Evolutionary conservation across 2,113 vertebrate species (phyloP).

Genomic region (Mesembrinibis cayennensis): DNA sequence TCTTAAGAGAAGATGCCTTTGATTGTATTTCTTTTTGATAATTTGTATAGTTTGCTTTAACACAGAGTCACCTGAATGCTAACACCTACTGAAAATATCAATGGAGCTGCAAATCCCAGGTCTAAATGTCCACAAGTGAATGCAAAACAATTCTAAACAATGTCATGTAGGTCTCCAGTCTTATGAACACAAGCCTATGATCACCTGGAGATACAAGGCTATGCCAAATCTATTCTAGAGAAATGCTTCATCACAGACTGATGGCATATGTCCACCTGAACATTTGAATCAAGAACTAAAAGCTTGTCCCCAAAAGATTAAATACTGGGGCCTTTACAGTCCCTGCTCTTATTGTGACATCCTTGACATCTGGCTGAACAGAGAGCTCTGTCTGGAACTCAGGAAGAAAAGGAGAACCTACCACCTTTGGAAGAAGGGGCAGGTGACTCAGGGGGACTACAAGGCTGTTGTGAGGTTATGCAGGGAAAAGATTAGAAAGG

Average conservation of each 20-base stretch:
- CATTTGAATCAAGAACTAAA: background rate
- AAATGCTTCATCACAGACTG: background rate
- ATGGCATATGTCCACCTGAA: background rate
- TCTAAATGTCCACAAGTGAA: background rate
- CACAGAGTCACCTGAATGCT: background rate
- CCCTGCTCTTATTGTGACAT: background rate
- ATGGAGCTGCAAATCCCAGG: background rate
- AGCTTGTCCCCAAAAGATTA: background rate
- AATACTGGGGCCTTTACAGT: background rate
- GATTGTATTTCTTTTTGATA: background rate
- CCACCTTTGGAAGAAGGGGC: no score
- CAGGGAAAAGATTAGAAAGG: no score
- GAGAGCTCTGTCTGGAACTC: no score
- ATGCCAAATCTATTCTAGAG: background rate
- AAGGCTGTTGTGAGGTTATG: no score
- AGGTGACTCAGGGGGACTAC: no score
- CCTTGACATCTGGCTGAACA: background rate
- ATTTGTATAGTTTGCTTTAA: background rate
- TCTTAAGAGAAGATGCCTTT: background rate
- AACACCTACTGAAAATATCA: background rate
- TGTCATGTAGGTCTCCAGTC: rapidly evolving
- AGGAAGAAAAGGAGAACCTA: no score
- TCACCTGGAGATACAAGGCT: background rate
- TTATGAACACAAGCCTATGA: background rate
- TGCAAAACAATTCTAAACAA: background rate